A percentile compares a stretch with the other conserved stretches of the same genome.
Conservation (phyloP, 30 jellyfish, hydroid and myxozoan genomes). For the Calvadosia cruxmelitensis region DNA sequence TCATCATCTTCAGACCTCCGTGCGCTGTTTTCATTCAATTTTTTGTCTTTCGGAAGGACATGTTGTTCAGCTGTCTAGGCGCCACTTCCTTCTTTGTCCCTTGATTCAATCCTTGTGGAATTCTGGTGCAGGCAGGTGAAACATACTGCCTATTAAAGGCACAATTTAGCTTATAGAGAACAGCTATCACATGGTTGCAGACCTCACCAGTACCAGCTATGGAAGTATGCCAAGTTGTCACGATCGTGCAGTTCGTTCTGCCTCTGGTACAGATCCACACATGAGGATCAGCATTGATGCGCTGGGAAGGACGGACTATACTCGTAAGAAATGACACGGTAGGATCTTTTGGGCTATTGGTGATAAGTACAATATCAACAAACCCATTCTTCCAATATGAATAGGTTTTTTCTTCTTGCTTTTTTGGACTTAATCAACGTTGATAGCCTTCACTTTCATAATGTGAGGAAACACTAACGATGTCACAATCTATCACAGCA, state of each 20-base stretch:
- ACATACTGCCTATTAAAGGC: constrained; percentile 3
- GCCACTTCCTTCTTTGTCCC: constrained; percentile 25
- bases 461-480: too few relatives aligned
- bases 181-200: constrained; percentile 37
- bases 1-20: too few relatives aligned
- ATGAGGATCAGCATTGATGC: constrained; percentile 1
- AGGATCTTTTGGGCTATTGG: not conserved
- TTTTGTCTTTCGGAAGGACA: too few relatives aligned
- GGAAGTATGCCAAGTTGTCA: constrained; percentile 20
- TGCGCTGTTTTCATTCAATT: too few relatives aligned
- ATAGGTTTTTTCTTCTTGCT: constrained; percentile 32
- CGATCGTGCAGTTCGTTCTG: not conserved
- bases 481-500: too few relatives aligned
- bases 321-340: constrained; percentile 1
- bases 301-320: constrained; percentile 26
- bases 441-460: constrained; percentile 21
- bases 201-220: constrained; percentile 26
- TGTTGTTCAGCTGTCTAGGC: too few relatives aligned
- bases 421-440: constrained; percentile 16
- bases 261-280: constrained; percentile 12
- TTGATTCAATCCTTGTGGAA: constrained; percentile 24
- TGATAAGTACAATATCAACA: constrained; percentile 4
- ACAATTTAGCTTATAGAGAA: constrained; percentile 17
- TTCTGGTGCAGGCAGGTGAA: constrained; percentile 32
- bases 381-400: constrained; percentile 24